phyloP scores from a whole-genome alignment of 2,888 invertebrate genomes.

The Drosophila colorata region DNA sequence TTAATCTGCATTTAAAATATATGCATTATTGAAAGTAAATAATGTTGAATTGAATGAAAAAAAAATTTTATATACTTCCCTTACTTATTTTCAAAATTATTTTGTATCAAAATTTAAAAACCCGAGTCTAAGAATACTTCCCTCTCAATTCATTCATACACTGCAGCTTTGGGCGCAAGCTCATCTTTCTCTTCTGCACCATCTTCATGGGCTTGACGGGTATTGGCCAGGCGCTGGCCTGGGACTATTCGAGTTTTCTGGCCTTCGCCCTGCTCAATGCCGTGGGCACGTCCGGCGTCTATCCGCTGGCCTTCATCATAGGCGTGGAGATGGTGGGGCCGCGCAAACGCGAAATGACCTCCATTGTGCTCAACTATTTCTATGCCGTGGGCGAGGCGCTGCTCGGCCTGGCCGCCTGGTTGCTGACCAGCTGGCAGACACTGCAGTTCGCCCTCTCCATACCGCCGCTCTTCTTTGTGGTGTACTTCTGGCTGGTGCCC shows the following conservation, averaged over 20 bases:
- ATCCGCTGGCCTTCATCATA: slow-evolving; percentile 88
- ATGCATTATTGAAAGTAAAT: too few relatives aligned
- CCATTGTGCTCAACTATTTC: slow-evolving; percentile 88
- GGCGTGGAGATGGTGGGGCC: slow-evolving; percentile 89
- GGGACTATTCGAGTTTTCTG: slow-evolving; percentile 86
- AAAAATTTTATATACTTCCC: too few relatives aligned
- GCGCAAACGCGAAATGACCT: slow-evolving; percentile 87
- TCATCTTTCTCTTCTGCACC: slow-evolving; percentile 87
- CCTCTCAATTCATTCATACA: background rate
- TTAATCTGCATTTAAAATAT: too few relatives aligned
- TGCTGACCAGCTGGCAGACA: slow-evolving; percentile 87
- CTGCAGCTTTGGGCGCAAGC: slow-evolving; percentile 87
- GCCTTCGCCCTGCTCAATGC: slow-evolving; percentile 87
- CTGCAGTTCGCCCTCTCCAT: slow-evolving; percentile 87
- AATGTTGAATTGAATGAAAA: too few relatives aligned
- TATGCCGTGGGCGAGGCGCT: slow-evolving; percentile 89
- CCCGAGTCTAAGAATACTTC: too few relatives aligned
- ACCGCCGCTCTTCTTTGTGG: slow-evolving; percentile 87
- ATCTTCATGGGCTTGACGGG: slow-evolving; percentile 87
- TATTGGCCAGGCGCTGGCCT: slow-evolving; percentile 86
- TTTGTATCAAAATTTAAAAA: too few relatives aligned
- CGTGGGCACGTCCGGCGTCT: slow-evolving; percentile 88
- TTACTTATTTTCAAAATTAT: too few relatives aligned
- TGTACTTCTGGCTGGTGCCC: slow-evolving; percentile 88
- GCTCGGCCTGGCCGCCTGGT: slow-evolving; percentile 87